Evolutionary conservation across 2,113 vertebrate genomes (phyloP), one percentile per base, ranked within the genome.

Genomic region (Varanus komodoensis): DNA sequence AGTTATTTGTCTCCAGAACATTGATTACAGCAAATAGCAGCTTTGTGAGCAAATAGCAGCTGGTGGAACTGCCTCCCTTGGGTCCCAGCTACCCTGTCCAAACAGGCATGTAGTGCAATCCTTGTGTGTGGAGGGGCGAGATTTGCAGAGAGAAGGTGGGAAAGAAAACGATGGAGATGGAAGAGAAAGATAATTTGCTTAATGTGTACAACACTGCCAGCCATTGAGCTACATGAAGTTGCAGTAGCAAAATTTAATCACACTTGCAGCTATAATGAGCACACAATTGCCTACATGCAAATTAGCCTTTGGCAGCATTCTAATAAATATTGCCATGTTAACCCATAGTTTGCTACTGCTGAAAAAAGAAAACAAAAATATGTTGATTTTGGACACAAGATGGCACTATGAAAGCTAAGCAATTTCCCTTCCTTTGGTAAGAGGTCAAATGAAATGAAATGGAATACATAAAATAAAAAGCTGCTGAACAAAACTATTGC

Each of bases 251-350:
- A 86, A 77, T 27, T 38, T 77, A 25, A 19, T 77, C 61, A 77
- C 15, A 44, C 34, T 77, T 64, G 11, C 73, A 61, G 34, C 34
- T 57, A 15, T 27, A 77, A 77, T 77, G 44, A 87, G 77, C 38
- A 38, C 44, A 38, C n/a, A 50, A 86, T 25, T 77, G 52, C 54
- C 57, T 32, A 44, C 38, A 29, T 77, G 73, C 85, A 77, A 64
- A 87, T 8, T 61, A 61, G 50, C 52, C 23, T 77, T 87, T 87
- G 85, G 73, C 61, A 87, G 77, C 54, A 8, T 87, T 29, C 73
- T 79, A 79, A 75, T 25, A 77, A 67, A 67, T 79, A 75, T 34
- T 52, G 44, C 61, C 14, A 1, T 34, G 71, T 21, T 57, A 87
- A 61, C 34, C 19, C 3, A 3, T 71, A 50, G 14, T 75, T 86